Base-by-base conservation (phyloP, 1,140 invertebrate genomes). In the Drosophila yakuba region DNA sequence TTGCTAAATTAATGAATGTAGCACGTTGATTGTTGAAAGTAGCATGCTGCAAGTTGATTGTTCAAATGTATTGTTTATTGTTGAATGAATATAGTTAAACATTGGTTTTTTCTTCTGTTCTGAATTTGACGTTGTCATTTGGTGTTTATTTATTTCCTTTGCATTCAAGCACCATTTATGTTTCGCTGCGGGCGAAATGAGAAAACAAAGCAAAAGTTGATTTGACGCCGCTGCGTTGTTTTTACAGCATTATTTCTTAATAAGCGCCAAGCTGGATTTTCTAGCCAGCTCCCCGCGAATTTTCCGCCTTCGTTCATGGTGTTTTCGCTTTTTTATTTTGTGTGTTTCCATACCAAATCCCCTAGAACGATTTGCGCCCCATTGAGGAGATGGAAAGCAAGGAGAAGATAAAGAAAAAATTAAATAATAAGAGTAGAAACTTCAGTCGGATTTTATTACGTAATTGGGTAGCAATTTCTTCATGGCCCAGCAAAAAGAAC, bases 391-490 rank as follows among this genome's bases (percentile, higher is more conserved):
- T 41, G 32, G 45, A 4, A 43, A 14, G 41, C 10, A 25, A 44
- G 23, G 14, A 38, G 28, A 45, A 76, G 71, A 66, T 61, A 79
- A 88, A 75, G 74, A 83, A 88, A 80, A 88, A 88, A 88, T 88
- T 88, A 88, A 89, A 89, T 89, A 89, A 89, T 84, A 89, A 89
- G 85, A 80, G 84, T 59, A 89, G 73, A 68, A 89, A 89, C 84
- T 89, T 89, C 85, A 89, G 84, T 89, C 80, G 84, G 84, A 89
- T 89, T 89, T 89, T 84, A 89, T 89, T 89, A 89, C 84, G 85
- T 89, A 89, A 89, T 89, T 89, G 85, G 84, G 84, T 89, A 89
- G 84, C 84, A 89, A 89, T 89, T 89, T 89, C 77, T 89, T 86
- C 84, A 84, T 74, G 84, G 67, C 48, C 59, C 78, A 78, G 64